Evolutionary conservation across 2,888 invertebrate genomes (phyloP).

Genomic region (Allolobophora icterica): DNA sequence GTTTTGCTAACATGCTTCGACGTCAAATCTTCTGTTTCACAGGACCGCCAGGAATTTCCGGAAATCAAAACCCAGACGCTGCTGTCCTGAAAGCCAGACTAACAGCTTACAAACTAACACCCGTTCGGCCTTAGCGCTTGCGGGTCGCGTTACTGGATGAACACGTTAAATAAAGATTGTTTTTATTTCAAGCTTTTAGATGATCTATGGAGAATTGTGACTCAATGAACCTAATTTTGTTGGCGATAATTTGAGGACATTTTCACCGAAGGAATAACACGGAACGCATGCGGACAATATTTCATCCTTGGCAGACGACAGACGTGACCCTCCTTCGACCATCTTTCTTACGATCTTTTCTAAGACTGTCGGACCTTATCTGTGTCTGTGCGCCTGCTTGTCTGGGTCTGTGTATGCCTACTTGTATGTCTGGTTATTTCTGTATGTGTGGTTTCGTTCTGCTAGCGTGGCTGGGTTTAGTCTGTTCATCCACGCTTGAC

Average conservation of each 20-base stretch:
- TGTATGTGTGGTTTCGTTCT: not conserved
- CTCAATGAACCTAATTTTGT: not conserved
- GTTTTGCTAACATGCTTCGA: not conserved
- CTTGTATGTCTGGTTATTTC: not conserved
- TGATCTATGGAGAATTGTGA: not conserved
- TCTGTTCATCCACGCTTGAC: not conserved
- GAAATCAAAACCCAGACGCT: not conserved
- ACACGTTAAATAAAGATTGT: not conserved
- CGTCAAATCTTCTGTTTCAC: not conserved
- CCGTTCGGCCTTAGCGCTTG: not conserved
- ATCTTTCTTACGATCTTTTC: not conserved
- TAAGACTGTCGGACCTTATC: too few species aligned
- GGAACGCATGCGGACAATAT: not conserved
- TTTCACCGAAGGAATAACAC: not conserved
- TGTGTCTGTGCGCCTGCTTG: not conserved
- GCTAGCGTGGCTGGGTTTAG: not conserved
- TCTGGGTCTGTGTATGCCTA: not conserved
- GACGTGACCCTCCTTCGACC: not conserved
- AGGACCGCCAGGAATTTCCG: not conserved
- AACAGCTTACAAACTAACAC: not conserved
- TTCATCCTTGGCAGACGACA: not conserved
- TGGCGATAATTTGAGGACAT: not conserved
- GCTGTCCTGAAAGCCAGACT: not conserved
- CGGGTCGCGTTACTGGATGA: not conserved
- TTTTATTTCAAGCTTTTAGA: not conserved